phyloP scores from a whole-genome alignment of 2,113 vertebrate species.

The Dermatemys mawii region DNA sequence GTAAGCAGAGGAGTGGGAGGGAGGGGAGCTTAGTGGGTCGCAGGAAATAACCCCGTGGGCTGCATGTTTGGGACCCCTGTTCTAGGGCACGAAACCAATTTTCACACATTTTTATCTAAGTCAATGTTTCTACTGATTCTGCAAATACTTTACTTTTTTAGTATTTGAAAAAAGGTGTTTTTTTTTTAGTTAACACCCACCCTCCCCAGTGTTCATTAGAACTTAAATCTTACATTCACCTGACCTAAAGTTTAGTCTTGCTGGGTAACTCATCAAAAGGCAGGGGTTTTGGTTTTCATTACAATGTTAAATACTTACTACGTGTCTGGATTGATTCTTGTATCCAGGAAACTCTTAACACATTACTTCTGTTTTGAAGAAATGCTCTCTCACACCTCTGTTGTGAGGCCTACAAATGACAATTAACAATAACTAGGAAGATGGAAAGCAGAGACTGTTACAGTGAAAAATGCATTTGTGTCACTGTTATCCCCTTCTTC shows the following conservation, averaged over 20 bases:
- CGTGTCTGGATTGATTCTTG: neutral
- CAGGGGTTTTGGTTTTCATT: neutral
- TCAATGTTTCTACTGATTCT: conserved; percentile 68
- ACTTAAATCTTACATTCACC: conserved; percentile 45
- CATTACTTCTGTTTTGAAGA: neutral
- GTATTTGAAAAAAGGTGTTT: neutral
- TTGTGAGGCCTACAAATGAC: neutral
- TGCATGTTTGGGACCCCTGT: too few species aligned
- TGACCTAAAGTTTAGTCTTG: conserved; percentile 31
- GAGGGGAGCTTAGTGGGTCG: too few species aligned
- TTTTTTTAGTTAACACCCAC: conserved; percentile 41
- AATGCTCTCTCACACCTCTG: neutral
- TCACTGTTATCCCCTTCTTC: conserved; percentile 6
- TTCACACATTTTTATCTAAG: conserved; percentile 58
- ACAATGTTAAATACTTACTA: neutral
- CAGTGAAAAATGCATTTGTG: neutral
- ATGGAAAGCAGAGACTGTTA: neutral
- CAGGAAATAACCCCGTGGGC: too few species aligned
- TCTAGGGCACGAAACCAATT: conserved; percentile 73
- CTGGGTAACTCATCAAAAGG: neutral
- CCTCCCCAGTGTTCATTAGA: conserved; percentile 31
- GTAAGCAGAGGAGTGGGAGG: too few species aligned
- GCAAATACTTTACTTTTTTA: conserved; percentile 23
- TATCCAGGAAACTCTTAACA: conserved; percentile 12
- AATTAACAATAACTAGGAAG: conserved; percentile 10